Evolutionary conservation across 64 coral and sea anemone genomes (phyloP).

Genomic region (Stichodactyla helianthus): DNA sequence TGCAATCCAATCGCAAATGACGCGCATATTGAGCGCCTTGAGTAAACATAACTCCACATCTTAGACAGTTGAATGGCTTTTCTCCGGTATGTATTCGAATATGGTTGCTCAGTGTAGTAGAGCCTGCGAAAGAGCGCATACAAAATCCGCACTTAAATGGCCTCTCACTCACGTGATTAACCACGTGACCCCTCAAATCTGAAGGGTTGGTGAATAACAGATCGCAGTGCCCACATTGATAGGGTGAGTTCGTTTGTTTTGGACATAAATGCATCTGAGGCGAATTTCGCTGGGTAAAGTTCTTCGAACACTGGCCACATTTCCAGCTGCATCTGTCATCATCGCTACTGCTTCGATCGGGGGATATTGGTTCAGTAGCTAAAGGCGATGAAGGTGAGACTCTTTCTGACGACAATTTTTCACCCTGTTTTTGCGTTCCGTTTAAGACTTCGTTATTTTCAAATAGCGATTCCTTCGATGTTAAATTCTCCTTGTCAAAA

Average conservation of each 20-base stretch:
- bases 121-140: slow-evolving; percentile 31
- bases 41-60: slow-evolving; percentile 6
- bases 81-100: slow-evolving; percentile 35
- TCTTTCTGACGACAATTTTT: background rate
- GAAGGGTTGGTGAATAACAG: slow-evolving; percentile 28
- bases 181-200: slow-evolving; percentile 33
- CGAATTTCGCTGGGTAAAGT: slow-evolving; percentile 6
- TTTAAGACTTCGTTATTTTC: background rate
- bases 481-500: background rate
- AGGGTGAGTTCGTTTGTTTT: slow-evolving; percentile 8
- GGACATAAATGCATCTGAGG: slow-evolving; percentile 40
- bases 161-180: slow-evolving; percentile 25
- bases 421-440: background rate
- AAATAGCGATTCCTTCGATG: background rate
- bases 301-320: slow-evolving; percentile 27
- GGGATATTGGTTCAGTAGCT: background rate
- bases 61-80: slow-evolving; percentile 2
- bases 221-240: slow-evolving; percentile 24
- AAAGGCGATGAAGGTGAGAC: no score
- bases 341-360: background rate
- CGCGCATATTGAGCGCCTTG: background rate
- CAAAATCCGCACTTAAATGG: slow-evolving; percentile 50
- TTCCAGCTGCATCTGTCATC: background rate
- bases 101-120: slow-evolving; percentile 30
- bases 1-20: background rate